phyloP scores from a whole-genome alignment of 2,113 vertebrate genomes.

The Rutilus rutilus region DNA sequence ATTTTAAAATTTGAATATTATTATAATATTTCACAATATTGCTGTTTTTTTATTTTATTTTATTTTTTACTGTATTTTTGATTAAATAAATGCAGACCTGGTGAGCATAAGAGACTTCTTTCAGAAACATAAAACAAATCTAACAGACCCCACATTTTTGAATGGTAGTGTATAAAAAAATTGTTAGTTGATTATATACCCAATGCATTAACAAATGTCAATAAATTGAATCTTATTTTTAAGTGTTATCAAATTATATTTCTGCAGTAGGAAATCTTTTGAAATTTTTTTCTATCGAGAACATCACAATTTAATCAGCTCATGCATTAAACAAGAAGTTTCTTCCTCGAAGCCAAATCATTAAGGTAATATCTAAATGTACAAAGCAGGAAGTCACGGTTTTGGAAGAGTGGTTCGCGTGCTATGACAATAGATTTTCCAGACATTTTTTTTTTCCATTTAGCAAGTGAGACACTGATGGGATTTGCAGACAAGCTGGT shows the following conservation, averaged over 20 bases:
- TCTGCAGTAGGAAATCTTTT: neutral
- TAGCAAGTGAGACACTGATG: slow-evolving; percentile 19
- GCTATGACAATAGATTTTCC: slow-evolving; percentile 1
- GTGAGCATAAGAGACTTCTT: neutral
- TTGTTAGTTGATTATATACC: neutral
- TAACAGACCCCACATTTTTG: neutral
- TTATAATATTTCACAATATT: neutral
- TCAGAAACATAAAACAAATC: neutral
- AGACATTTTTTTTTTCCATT: neutral
- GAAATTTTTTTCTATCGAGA: neutral
- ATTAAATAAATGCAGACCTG: neutral
- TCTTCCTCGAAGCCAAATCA: neutral
- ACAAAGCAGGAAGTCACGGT: neutral
- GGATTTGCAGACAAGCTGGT: slow-evolving; percentile 35
- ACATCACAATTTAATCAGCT: neutral
- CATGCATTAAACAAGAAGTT: neutral
- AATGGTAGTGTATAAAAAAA: neutral
- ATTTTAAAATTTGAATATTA: neutral
- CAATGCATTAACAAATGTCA: neutral
- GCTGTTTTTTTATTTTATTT: neutral
- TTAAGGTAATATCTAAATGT: neutral
- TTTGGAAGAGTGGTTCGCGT: slow-evolving; percentile 2
- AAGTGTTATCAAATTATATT: neutral
- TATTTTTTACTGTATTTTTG: neutral
- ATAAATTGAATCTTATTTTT: neutral